Conservation (phyloP, 2,113 vertebrate species). For the Cyphomyrus discorhynchus region DNA sequence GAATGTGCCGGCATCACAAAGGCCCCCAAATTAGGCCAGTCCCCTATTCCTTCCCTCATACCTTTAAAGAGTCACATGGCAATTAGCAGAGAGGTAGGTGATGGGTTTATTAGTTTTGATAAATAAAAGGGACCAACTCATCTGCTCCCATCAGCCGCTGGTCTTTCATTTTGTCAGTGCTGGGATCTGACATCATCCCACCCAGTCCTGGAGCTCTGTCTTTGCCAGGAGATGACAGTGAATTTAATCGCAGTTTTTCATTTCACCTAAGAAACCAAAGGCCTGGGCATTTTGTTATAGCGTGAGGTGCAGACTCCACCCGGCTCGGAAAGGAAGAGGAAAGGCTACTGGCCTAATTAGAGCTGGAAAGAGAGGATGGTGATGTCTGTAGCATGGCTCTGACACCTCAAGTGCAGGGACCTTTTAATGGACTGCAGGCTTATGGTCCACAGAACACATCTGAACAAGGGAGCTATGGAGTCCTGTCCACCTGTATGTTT, state of each 20-base stretch:
- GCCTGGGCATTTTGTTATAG: neutral
- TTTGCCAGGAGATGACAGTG: conserved; percentile 43
- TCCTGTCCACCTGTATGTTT: neutral
- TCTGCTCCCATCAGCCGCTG: conserved; percentile 46
- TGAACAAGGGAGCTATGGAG: neutral
- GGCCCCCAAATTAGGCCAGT: conserved; percentile 35
- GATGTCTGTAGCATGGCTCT: neutral
- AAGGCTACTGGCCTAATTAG: conserved; percentile 3
- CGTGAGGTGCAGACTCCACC: neutral
- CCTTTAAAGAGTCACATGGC: conserved; percentile 46
- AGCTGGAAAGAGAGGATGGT: neutral
- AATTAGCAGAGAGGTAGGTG: conserved; percentile 49
- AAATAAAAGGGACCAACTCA: conserved; percentile 30
- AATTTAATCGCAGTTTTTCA: conserved; percentile 30
- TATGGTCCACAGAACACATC: neutral
- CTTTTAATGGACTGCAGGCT: neutral
- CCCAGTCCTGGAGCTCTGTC: conserved; percentile 31
- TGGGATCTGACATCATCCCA: conserved; percentile 42
- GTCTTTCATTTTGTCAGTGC: conserved; percentile 35
- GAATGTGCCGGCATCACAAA: conserved; percentile 45
- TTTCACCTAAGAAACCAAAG: conserved; percentile 35
- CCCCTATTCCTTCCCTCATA: conserved; percentile 29
- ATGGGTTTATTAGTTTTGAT: conserved; percentile 45
- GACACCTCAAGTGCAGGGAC: neutral
- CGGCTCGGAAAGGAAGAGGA: no score